These are phyloP conservation scores for Chrysoperla carnea DNA, from an alignment of 1,140 invertebrate species.

Conservation along the genomic window DNA sequence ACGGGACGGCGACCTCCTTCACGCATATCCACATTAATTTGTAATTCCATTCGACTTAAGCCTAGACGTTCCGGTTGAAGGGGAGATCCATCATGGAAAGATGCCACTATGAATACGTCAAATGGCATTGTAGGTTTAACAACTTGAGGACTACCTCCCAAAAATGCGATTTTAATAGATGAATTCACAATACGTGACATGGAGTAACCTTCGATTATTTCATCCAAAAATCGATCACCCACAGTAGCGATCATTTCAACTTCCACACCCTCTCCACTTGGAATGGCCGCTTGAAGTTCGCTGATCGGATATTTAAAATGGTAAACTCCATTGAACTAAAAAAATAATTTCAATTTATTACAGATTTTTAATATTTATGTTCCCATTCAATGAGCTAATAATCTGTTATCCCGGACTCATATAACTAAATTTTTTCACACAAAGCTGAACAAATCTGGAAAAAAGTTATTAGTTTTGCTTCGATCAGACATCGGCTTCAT, in stretches of 20 bases:
- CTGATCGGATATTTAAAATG: slow-evolving; percentile 68
- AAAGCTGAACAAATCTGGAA: too few species aligned
- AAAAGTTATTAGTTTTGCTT: too few species aligned
- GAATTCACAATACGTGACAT: slow-evolving; percentile 76
- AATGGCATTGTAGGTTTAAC: slow-evolving; percentile 90
- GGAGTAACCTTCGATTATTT: slow-evolving; percentile 72
- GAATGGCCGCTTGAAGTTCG: slow-evolving; percentile 50
- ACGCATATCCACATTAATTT: slow-evolving; percentile 31
- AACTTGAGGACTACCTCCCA: slow-evolving; percentile 78
- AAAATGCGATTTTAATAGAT: slow-evolving; percentile 58
- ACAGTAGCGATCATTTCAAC: slow-evolving; percentile 75
- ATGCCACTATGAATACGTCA: slow-evolving; percentile 51
- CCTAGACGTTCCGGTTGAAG: slow-evolving; percentile 34
- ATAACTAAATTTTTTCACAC: too few species aligned
- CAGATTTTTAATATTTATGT: too few species aligned
- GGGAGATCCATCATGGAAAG: slow-evolving; percentile 60
- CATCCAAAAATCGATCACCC: slow-evolving; percentile 75
- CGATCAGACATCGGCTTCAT: too few species aligned
- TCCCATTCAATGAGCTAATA: too few species aligned
- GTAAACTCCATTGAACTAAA: slow-evolving; percentile 72
- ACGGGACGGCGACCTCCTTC: slow-evolving; percentile 34
- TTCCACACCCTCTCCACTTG: slow-evolving; percentile 58
- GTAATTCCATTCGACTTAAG: slow-evolving; percentile 38
- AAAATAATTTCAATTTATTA: too few species aligned
- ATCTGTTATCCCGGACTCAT: not conserved